Conservation (phyloP, 2,888 invertebrate genomes). For the Scrobipalpa costella region DNA sequence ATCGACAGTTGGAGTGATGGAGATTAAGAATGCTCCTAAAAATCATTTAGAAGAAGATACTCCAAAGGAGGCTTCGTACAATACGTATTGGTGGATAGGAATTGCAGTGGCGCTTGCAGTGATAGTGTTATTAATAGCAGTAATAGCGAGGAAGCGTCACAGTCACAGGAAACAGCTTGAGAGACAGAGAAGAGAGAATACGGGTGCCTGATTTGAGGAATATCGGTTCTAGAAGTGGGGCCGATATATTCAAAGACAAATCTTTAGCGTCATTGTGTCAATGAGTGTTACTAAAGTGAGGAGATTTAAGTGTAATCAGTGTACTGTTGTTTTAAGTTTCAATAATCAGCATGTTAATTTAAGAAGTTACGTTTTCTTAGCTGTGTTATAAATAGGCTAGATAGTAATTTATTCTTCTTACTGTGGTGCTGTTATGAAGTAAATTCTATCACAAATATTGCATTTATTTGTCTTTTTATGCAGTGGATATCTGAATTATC, state of each 20-base stretch:
- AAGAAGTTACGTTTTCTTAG: constrained; percentile 40
- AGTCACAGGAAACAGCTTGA: constrained; percentile 75
- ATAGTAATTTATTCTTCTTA: constrained; percentile 34
- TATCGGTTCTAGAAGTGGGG: constrained; percentile 74
- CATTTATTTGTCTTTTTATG: constrained; percentile 36
- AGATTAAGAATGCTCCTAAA: constrained; percentile 65
- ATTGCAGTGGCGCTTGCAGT: constrained; percentile 70
- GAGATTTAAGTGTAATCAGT: constrained; percentile 41
- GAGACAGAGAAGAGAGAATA: constrained; percentile 69
- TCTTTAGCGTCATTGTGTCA: constrained; percentile 65
- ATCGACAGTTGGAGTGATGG: constrained; percentile 71
- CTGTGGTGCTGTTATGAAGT: constrained; percentile 30
- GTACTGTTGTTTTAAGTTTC: constrained; percentile 38
- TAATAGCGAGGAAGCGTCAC: constrained; percentile 75
- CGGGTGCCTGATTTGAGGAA: constrained; percentile 76
- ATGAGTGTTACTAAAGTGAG: constrained; percentile 44
- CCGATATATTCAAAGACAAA: constrained; percentile 57
- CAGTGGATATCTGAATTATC: neutral
- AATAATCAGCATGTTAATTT: constrained; percentile 38
- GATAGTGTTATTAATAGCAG: constrained; percentile 64
- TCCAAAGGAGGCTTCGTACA: constrained; percentile 70
- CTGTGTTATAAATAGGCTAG: constrained; percentile 39
- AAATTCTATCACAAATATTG: constrained; percentile 43
- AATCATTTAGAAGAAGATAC: constrained; percentile 52
- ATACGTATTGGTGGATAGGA: constrained; percentile 77